phyloP scores from a whole-genome alignment of 2,888 invertebrate genomes.

The Cryptocephalus moraei region DNA sequence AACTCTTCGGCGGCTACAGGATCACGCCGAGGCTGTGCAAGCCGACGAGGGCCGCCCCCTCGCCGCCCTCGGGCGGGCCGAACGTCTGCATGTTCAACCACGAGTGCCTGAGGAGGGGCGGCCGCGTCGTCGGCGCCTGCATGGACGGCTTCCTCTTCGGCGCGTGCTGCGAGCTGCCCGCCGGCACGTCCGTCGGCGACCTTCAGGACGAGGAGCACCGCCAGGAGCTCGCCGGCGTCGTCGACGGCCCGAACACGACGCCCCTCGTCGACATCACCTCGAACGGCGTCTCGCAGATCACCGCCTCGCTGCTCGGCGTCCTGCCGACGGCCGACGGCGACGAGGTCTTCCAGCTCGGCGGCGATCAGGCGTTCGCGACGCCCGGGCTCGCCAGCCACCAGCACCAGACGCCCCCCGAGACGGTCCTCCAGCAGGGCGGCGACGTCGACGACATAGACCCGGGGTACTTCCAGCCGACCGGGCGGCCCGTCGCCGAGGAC shows the following conservation, averaged over 20 bases:
- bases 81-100: conserved; percentile 92
- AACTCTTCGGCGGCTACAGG: conserved; percentile 76
- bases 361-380: conserved; percentile 25
- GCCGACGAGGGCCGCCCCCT: conserved; percentile 53
- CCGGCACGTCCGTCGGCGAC: conserved; percentile 24
- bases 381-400: conserved; percentile 29
- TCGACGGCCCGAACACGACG: conserved; percentile 21
- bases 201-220: conserved; percentile 13
- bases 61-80: conserved; percentile 44
- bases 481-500: conserved; percentile 19
- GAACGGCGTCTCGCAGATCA: conserved; percentile 47
- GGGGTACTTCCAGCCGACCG: conserved; percentile 27
- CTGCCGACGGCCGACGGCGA: conserved; percentile 34
- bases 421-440: conserved; percentile 49
- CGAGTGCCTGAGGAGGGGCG: conserved; percentile 69
- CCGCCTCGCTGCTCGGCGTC: conserved; percentile 41
- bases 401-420: conserved; percentile 44
- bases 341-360: conserved; percentile 28
- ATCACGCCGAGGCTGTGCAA: conserved; percentile 76
- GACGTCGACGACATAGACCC: conserved; percentile 38
- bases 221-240: conserved; percentile 15
- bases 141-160: conserved; percentile 91
- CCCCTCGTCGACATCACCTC: conserved; percentile 42
- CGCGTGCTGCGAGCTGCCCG: conserved; percentile 74
- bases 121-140: conserved; percentile 79